Evolutionary conservation across 1,140 invertebrate genomes (phyloP), one percentile per base, ranked within the genome.

Genomic region (Frieseomelitta varia): DNA sequence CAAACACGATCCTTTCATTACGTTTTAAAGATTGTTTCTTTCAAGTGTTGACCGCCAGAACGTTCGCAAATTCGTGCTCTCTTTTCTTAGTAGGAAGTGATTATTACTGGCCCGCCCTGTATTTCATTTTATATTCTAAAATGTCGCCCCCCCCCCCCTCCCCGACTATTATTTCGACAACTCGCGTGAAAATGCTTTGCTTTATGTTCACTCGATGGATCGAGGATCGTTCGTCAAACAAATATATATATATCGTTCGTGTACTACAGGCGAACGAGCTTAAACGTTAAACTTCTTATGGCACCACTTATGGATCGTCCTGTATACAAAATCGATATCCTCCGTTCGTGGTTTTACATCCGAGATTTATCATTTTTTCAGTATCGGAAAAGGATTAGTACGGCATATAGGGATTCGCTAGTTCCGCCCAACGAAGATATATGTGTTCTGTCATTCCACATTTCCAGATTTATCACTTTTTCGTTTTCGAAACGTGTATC

Each of bases 331-430:
- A 84, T 84, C 75, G 85, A 87, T 89, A 90, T 58, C 82, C 84
- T 55, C 61, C 83, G 75, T 78, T 81, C 82, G 89, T 84, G 89
- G 88, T 89, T 90, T 89, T 87, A 86, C 89, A 84, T 85, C 84
- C 81, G 81, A 85, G 83, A 90, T 88, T 86, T 90, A 90, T 90
- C 88, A 87, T 90, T 90, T 90, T 90, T 90, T 87, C 89, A 90
- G 88, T 90, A 90, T 90, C 89, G 89, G 85, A 90, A 89, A 87
- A 88, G 88, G 86, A 87, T 90, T 90, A 85, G 83, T 85, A 85
- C 86, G 86, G 86, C 85, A 90, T 89, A 84, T 82, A 85, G 81
- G 88, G 89, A 87, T 90, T 90, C 85, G 86, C 81, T 87, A 89
- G 89, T 87, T 89, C 78, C 79, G 69, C 47, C 78, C 86, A 89